Evolutionary conservation across 2,797 vertebrate species (phyloP), one percentile per base, ranked within the genome.

Genomic region (Enteromius fasciolatus): DNA sequence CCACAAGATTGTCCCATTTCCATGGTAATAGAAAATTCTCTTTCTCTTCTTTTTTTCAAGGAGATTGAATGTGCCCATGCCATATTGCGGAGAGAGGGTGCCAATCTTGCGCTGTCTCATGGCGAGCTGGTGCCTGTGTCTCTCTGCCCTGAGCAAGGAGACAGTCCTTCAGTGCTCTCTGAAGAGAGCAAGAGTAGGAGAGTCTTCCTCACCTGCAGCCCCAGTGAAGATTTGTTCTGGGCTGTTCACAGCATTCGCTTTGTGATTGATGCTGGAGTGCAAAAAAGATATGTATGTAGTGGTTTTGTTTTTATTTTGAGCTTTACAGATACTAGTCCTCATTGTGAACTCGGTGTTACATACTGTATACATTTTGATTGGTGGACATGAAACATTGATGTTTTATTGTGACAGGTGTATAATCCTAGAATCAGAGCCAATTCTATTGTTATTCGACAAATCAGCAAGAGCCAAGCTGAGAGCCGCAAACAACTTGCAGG

Each of bases 361-460:
- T 36, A 9, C n/a, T 33, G 15, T 33, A 15, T 39, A 31, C 6
- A 52, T 64, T 70, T 50, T 28, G 64, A 70, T 63, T 17, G 25
- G 46, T 31, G 41, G 44, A 3, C 6, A 12, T 68, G 33, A 75
- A 41, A 20, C 50, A 23, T 8, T 36, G 50, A 28, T 64, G 3
- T 75, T 63, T 80, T 90, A 76, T 89, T 90, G 86, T 91, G 86
- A 36, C 89, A 98, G 96, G 95, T 97, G 82, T 98, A 97, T 90
- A 97, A 94, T 91, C 96, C 97, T 17, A 93, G 96, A 90, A 96
- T 98, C 87, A 93, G 96, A 90, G 96, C 96, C 12, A 93, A 94
- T 86, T 95, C 96, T 0, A 93, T 94, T 66, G 89, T 95, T 64
- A 93, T 89, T 33, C 93, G 88, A 85, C 94, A 95, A 77, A 96